Percentiles rank a stretch among this genome's conserved stretches.
These are phyloP conservation scores for Microtus pennsylvanicus DNA, from an alignment of 2,113 vertebrate genomes.

Conservation along the genomic window DNA sequence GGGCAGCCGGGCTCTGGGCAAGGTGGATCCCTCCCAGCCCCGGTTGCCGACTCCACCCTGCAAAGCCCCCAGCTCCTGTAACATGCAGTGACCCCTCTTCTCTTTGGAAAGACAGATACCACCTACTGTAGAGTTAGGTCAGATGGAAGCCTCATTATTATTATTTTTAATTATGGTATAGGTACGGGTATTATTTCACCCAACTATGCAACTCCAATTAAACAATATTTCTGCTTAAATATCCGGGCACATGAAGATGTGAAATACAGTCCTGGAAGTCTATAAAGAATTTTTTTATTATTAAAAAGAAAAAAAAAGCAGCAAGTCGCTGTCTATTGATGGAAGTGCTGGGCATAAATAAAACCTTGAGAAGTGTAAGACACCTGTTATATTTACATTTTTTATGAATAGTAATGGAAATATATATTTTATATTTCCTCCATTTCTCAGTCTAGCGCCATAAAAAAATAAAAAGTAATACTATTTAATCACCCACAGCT, in stretches of 20 bases:
- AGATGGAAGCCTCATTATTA: slow-evolving; percentile 77
- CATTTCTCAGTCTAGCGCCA: slow-evolving; percentile 86
- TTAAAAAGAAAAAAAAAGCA: slow-evolving; percentile 23
- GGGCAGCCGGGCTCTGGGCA: slow-evolving; percentile 86
- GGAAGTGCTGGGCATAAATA: slow-evolving; percentile 74
- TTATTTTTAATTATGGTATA: slow-evolving; percentile 81
- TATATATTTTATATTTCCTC: slow-evolving; percentile 83
- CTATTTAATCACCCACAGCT: slow-evolving; percentile 92
- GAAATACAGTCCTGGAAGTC: slow-evolving; percentile 75
- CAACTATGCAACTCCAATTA: slow-evolving; percentile 86
- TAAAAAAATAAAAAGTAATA: slow-evolving; percentile 91
- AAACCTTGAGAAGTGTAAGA: slow-evolving; percentile 80
- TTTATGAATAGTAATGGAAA: slow-evolving; percentile 82
- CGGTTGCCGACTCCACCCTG: not conserved
- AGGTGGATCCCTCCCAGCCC: slow-evolving; percentile 83
- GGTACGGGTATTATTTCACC: slow-evolving; percentile 83
- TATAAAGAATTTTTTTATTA: slow-evolving; percentile 50
- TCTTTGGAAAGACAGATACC: slow-evolving; percentile 77
- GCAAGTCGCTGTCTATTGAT: slow-evolving; percentile 70
- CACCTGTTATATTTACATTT: slow-evolving; percentile 86
- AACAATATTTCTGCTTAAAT: slow-evolving; percentile 87
- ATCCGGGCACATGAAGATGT: slow-evolving; percentile 81
- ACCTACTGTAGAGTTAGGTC: slow-evolving; percentile 80
- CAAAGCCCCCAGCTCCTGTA: slow-evolving; percentile 66
- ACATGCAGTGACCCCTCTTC: slow-evolving; percentile 71